Percentiles rank a stretch among this genome's conserved stretches.
Evolutionary conservation across 2,113 vertebrate genomes (phyloP).

Genomic region (Centropus bengalensis): DNA sequence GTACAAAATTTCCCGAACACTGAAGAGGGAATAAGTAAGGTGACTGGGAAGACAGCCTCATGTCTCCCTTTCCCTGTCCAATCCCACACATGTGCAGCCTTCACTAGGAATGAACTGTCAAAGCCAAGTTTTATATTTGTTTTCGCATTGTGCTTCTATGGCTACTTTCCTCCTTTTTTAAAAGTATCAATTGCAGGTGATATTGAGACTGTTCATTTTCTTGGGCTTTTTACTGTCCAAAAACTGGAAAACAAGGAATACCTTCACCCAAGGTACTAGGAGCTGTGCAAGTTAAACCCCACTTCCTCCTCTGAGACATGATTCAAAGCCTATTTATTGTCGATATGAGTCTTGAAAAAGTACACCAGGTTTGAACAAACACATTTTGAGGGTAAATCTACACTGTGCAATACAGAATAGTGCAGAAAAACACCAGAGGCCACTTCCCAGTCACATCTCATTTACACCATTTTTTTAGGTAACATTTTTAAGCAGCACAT

Average conservation of each 20-base stretch:
- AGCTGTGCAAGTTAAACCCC: neutral
- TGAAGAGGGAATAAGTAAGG: neutral
- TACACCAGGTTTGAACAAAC: neutral
- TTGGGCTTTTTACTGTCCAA: neutral
- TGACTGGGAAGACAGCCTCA: neutral
- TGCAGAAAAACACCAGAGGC: neutral
- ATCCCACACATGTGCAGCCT: neutral
- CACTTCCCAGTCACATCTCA: neutral
- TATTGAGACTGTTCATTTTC: neutral
- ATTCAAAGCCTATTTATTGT: neutral
- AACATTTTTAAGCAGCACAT: neutral
- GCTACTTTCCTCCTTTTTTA: neutral
- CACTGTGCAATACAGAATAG: neutral
- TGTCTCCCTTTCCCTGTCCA: neutral
- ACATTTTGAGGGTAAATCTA: neutral
- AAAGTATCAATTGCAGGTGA: neutral
- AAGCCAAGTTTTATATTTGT: neutral
- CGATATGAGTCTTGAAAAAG: neutral
- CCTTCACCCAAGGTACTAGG: neutral
- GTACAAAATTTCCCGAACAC: neutral
- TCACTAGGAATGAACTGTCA: neutral
- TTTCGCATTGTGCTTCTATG: neutral
- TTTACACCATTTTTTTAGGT: neutral
- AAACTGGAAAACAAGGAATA: neutral
- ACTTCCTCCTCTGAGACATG: neutral